Base-by-base conservation (phyloP, 1,140 invertebrate genomes). In the Magallana ariakensis region DNA sequence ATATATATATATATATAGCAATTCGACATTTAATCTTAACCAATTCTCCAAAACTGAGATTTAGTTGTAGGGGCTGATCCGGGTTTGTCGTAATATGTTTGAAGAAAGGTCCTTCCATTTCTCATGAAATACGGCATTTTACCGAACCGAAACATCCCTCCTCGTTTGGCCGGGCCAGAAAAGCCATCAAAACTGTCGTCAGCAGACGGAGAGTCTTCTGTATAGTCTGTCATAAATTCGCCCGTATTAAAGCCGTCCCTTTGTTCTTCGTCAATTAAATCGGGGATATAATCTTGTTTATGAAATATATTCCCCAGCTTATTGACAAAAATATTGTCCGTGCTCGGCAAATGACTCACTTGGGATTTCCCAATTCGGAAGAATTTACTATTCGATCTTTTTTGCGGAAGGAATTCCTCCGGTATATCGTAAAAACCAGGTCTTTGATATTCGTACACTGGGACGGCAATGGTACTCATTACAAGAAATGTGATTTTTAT, bases 111-210 rank as follows among this genome's bases (percentile, higher is more conserved):
- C 2, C 66, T 19, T 75, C 66, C 66, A 33, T 75, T 75, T 75
- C 66, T 75, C 66, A 75, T 75, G 66, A 75, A 75, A 75, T 75
- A 75, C 6, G 66, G 66, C 66, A 75, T 75, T 75, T 75, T 75
- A 26, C 66, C 66, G 11, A 75, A 75, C 26, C 66, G 66, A 75
- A 75, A 75, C 66, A 75, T 75, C 22, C 66, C 66, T 13, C 66
- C 66, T 75, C 66, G 22, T 75, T 75, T 75, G 10, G 66, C 22
- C 10, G 26, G 66, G 15, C 22, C 33, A 13, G 10, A 13, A 13
- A 10, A 19, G 22, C 33, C 66, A 13, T 75, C 66, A 13, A 26
- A 75, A 33, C 33, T 26, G 66, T 75, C 33, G 66, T 75, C 66
- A 13, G 33, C 4, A 22, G 33, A 46, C 5, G 33, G 11, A 33